These are phyloP conservation scores for Nephrotoma guestfalica DNA, from an alignment of 2,888 invertebrate genomes.

Conservation along the genomic window DNA sequence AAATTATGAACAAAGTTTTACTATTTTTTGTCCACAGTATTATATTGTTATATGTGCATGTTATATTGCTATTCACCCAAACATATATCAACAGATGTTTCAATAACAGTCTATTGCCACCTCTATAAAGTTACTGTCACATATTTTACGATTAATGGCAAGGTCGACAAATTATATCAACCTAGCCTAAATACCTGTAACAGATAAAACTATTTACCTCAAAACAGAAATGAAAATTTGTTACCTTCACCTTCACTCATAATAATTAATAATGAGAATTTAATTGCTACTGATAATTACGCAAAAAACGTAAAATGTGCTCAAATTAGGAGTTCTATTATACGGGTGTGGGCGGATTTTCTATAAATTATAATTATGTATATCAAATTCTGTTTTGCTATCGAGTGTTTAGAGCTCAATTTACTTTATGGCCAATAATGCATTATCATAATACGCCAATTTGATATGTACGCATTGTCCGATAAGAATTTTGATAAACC, in stretches of 20 bases:
- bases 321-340: not conserved
- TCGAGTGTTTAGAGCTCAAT: not conserved
- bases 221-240: not conserved
- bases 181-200: not conserved
- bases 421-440: not conserved
- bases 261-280: not conserved
- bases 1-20: too few relatives aligned
- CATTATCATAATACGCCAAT: not conserved
- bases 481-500: not conserved
- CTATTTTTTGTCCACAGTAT: too few relatives aligned
- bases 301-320: not conserved
- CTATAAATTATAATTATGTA: not conserved
- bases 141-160: not conserved
- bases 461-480: not conserved
- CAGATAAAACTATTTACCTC: not conserved
- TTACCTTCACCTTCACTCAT: not conserved
- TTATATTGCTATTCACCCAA: too few relatives aligned
- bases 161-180: not conserved
- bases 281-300: not conserved
- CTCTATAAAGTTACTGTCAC: too few relatives aligned
- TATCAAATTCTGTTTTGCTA: not conserved
- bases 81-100: too few relatives aligned
- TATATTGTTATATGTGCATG: too few relatives aligned
- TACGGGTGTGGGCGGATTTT: not conserved
- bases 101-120: too few relatives aligned